These are phyloP conservation scores for Oncorhynchus masou DNA, from an alignment of 2,113 vertebrate genomes.

Conservation along the genomic window DNA sequence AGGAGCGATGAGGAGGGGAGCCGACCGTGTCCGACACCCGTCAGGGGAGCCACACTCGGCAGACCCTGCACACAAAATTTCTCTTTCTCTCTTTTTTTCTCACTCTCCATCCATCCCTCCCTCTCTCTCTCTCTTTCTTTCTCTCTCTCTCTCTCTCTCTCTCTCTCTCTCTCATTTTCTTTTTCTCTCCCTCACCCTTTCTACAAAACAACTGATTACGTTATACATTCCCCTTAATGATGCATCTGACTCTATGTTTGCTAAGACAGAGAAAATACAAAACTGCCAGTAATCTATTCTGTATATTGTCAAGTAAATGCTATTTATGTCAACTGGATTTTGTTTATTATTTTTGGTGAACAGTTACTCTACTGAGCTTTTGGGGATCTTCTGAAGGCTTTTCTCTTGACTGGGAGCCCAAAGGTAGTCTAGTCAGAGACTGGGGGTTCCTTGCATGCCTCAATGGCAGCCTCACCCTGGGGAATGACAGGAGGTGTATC, in stretches of 20 bases:
- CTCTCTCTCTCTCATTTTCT: neutral
- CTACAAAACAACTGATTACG: slow-evolving; percentile 8
- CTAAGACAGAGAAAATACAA: neutral
- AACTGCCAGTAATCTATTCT: neutral
- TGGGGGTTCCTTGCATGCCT: neutral
- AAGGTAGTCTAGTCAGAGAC: neutral
- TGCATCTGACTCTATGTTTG: neutral
- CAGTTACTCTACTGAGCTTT: neutral
- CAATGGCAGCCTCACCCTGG: neutral
- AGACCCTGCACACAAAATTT: slow-evolving; percentile 1
- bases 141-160: neutral
- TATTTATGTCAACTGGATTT: neutral
- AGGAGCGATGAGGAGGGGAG: neutral
- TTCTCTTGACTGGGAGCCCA: neutral
- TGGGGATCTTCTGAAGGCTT: no score
- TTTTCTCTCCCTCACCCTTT: neutral
- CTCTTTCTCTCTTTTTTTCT: neutral
- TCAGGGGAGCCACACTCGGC: slow-evolving; percentile 7
- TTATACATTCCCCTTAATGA: neutral
- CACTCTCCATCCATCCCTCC: neutral
- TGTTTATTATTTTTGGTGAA: neutral
- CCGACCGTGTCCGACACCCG: neutral
- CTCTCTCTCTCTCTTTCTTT: no score
- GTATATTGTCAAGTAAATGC: neutral
- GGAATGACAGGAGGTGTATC: neutral